These are phyloP conservation scores for Zaprionus ornatus DNA, from an alignment of 1,140 invertebrate genomes.

Conservation along the genomic window DNA sequence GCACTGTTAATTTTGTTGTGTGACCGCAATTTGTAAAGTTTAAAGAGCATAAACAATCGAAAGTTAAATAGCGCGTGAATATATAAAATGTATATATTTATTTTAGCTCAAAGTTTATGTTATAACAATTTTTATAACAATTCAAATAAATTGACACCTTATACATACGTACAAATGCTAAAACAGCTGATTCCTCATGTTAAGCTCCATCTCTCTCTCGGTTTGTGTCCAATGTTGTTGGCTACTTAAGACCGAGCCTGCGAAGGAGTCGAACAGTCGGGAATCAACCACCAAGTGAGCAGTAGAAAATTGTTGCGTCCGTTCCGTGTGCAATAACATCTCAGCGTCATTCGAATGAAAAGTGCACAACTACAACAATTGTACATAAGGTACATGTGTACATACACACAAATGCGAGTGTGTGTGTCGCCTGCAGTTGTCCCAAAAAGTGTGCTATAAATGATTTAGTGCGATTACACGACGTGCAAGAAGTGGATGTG, in stretches of 20 bases:
- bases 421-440: constrained; percentile 21
- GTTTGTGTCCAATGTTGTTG: constrained; percentile 33
- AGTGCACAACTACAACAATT: constrained; percentile 39
- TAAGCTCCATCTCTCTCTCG: constrained; percentile 5
- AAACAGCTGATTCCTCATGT: constrained; percentile 7
- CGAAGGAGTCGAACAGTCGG: constrained; percentile 52
- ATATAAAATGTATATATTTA: not conserved
- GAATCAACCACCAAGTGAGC: constrained; percentile 59
- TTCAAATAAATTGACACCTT: not conserved
- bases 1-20: constrained; percentile 8
- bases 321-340: constrained; percentile 23
- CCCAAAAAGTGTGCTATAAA: constrained; percentile 58
- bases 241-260: constrained; percentile 4
- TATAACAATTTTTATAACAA: not conserved
- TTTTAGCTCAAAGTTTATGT: not conserved
- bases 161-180: not conserved
- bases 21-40: constrained; percentile 8
- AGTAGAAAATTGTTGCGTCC: constrained; percentile 37
- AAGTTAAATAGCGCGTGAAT: not conserved
- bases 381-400: constrained; percentile 20
- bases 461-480: constrained; percentile 54
- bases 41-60: not conserved
- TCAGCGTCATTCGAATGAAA: constrained; percentile 37
- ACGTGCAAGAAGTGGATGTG: constrained; percentile 43
- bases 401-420: constrained; percentile 25